Evolutionary conservation across 2,888 invertebrate genomes (phyloP), one percentile per base, ranked within the genome.

Genomic region (Aphodius sticticus): DNA sequence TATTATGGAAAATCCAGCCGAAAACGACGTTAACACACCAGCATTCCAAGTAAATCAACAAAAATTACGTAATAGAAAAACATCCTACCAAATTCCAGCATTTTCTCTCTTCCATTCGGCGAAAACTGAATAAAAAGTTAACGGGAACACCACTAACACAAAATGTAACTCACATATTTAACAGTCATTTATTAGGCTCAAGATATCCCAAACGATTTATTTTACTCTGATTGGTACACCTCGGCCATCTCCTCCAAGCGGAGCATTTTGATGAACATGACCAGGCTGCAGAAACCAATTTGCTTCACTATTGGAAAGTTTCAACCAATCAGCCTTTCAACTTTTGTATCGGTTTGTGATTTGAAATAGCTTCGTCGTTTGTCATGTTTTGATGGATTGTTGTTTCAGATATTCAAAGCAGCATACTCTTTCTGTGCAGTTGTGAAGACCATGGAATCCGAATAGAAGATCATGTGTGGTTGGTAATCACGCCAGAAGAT

Each of bases 221-320:
- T 83, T 76, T 78, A 84, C 76, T 81, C 83, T 2, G 84, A 85
- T 77, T 85, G 85, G 85, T 80, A 84, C 69, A 83, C 84, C n/a
- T 77, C 84, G 35, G 82, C 79, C 72, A 16, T 69, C 6, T 78
- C 81, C 26, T 85, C 83, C 76, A 85, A 85, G 76, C 85, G 83
- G 70, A 83, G 81, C 26, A 85, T 85, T 83, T 38, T 85, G 69
- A 84, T 85, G 36, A 85, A 84, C 26, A 85, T 85, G 83, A 81
- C 81, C 70, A 81, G 85, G 77, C 83, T 85, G 83, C 82, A 82
- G 79, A 83, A 81, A 77, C 84, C 85, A 14, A 84, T 85, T 76
- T 81, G 82, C 78, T 82, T 85, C 72, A 84, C 85, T 7, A 84
- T 85, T 79, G 85, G 84, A 78, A 85, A 85, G 81, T 85, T 85